Base-by-base conservation (phyloP, 1,140 invertebrate genomes). In the Pogonognathellus flavescens region DNA sequence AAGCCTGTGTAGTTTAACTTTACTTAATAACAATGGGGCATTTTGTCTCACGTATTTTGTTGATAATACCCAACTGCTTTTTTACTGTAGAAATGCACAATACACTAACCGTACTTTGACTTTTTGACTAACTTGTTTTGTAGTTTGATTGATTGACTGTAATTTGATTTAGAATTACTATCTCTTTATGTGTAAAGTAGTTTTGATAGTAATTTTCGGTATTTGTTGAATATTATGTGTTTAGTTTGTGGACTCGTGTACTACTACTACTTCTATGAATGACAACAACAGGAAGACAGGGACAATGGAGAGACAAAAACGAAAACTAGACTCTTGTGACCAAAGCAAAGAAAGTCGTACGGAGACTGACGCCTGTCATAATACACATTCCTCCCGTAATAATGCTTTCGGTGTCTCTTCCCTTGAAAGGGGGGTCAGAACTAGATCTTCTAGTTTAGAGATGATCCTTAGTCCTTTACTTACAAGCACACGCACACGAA, bases 401-500 rank as follows among this genome's bases (percentile, higher is more conserved):
- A 57, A 81, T 59, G 80, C 80, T 81, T 81, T 55, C 25, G 20
- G 22, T 59, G 55, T 31, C 22, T 81, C 18, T 59, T 53, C 50
- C 80, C 80, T 81, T 13, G 60, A 80, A 22, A 80, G 82, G 62
- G 82, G 82, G 14, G 11, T 82, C 9, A 84, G 72, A 22, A 25
- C 81, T 50, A 55, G 84, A 52, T 87, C 86, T 22, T 87, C 86
- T 80, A 88, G 88, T 85, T 82, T 88, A 80, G 88, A 88, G 87
- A 84, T 87, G 84, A 88, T 88, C 76, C 85, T 88, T 49, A 86
- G 83, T 80, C 88, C 88, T 22, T 41, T 88, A 18, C 14, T 88
- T 25, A 83, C 88, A 14, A 88, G 88, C 41, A 87, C 86, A 55
- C 83, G 87, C 80, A 87, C 84, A 20, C 82, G 84, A 22, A 55